These are phyloP conservation scores for Drosophila equinoxialis DNA, from an alignment of 1,140 invertebrate species.

Conservation along the genomic window DNA sequence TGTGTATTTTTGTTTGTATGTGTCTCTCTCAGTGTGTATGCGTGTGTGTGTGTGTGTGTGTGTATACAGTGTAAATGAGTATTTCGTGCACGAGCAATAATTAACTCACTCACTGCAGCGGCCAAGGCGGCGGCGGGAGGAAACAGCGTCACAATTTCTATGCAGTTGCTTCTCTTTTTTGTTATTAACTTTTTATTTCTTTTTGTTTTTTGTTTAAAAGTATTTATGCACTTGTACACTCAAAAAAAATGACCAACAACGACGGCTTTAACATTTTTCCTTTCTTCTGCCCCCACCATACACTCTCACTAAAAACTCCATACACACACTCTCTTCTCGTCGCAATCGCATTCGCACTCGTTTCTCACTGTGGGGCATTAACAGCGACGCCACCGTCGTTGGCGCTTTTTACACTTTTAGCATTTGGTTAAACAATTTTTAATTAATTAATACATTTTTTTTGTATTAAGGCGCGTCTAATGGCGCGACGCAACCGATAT, in stretches of 20 bases:
- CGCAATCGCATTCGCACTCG: conserved; percentile 11
- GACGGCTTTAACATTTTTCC: conserved; percentile 16
- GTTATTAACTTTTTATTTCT: conserved; percentile 9
- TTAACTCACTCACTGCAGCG: conserved; percentile 64
- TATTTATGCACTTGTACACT: conserved; percentile 17
- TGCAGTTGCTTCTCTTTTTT: conserved; percentile 37
- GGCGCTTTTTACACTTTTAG: conserved; percentile 46
- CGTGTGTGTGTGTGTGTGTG: conserved; percentile 24
- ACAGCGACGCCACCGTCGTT: conserved; percentile 44
- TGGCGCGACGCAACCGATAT: conserved; percentile 12
- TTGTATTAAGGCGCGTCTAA: conserved; percentile 3
- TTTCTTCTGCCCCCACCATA: conserved; percentile 11
- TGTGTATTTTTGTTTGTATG: conserved; percentile 35
- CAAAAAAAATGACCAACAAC: conserved; percentile 6
- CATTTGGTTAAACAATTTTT: conserved; percentile 12
- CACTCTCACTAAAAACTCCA: conserved; percentile 9
- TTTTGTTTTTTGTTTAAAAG: conserved; percentile 33
- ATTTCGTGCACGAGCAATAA: conserved; percentile 67
- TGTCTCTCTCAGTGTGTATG: conserved; percentile 31
- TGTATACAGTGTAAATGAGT: conserved; percentile 59
- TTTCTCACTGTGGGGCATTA: conserved; percentile 42
- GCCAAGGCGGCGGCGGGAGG: conserved; percentile 25
- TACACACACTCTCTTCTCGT: conserved; percentile 5
- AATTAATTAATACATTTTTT: conserved; percentile 17
- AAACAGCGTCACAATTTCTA: conserved; percentile 14